Percentiles rank a stretch among this genome's conserved stretches.
Conservation (phyloP, 2,888 invertebrate genomes). For the Andrena haemorrhoa region DNA sequence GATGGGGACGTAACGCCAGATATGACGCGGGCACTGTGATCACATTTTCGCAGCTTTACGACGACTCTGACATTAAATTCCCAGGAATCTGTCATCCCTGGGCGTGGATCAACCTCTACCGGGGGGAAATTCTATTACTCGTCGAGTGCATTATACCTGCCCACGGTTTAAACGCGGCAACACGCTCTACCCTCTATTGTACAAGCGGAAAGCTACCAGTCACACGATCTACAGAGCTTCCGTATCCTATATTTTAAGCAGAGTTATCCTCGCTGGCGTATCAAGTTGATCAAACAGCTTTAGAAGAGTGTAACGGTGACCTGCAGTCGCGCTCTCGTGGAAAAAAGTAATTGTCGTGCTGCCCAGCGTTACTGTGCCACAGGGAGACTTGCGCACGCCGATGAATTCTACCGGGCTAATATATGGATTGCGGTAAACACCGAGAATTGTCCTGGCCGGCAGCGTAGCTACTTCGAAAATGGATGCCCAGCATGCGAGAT, state of each 20-base stretch:
- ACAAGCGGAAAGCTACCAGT: not conserved
- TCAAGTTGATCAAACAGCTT: conserved; percentile 5
- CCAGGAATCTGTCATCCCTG: not conserved
- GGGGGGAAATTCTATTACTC: not conserved
- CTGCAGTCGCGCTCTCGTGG: not conserved
- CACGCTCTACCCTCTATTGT: not conserved
- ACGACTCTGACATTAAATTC: conserved; percentile 18
- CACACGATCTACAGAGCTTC: not conserved
- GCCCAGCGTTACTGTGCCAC: not conserved
- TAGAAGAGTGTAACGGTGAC: not conserved
- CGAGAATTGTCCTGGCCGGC: not conserved
- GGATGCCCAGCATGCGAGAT: conserved; percentile 25
- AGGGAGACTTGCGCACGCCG: conserved; percentile 6
- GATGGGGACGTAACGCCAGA: conserved; percentile 43
- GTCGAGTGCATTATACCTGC: not conserved
- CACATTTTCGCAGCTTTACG: conserved; percentile 11
- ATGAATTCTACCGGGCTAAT: not conserved
- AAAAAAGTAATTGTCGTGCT: conserved; percentile 3
- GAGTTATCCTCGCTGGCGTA: not conserved
- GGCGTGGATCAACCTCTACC: not conserved
- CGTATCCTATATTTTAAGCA: not conserved
- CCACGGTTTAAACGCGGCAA: not conserved
- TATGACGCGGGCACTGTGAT: conserved; percentile 34
- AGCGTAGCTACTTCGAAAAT: conserved; percentile 37
- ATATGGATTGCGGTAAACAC: not conserved